These are phyloP conservation scores for Sebastiscus tertius DNA, from an alignment of 2,797 vertebrate species.

Conservation along the genomic window DNA sequence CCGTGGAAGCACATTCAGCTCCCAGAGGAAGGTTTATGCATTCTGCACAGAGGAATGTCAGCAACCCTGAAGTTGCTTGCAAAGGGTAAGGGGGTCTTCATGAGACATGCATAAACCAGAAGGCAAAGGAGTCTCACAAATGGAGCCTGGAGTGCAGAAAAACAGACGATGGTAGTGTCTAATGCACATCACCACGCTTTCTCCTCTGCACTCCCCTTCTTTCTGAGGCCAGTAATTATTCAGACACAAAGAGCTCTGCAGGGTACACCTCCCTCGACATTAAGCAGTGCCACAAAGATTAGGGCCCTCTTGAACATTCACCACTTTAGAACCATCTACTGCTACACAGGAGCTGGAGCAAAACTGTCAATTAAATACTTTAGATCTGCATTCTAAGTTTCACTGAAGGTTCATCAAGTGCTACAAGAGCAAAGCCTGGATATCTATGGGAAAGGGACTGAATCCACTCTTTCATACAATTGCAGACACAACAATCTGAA, in stretches of 20 bases:
- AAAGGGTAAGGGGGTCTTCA: conserved; percentile 42
- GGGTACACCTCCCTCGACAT: conserved; percentile 53
- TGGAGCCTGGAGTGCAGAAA: conserved; percentile 36
- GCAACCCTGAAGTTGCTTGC: conserved; percentile 48
- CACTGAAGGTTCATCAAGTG: neutral
- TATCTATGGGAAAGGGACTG: neutral
- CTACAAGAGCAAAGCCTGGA: no score
- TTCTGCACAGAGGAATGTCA: conserved; percentile 65
- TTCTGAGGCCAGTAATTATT: conserved; percentile 71
- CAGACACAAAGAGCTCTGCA: conserved; percentile 65
- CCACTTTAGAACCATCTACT: neutral
- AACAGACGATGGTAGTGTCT: conserved; percentile 41
- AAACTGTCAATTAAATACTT: conserved; percentile 13
- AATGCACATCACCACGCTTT: conserved; percentile 50
- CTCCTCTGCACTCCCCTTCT: conserved; percentile 44
- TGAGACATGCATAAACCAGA: conserved; percentile 55
- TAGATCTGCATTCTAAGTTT: conserved; percentile 1
- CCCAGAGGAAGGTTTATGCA: conserved; percentile 65
- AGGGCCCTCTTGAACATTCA: conserved; percentile 23
- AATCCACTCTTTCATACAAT: neutral
- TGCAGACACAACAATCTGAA: neutral
- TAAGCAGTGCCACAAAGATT: conserved; percentile 38
- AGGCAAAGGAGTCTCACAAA: conserved; percentile 41
- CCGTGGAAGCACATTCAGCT: conserved; percentile 49
- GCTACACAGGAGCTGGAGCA: neutral